Conservation (phyloP, 2,113 vertebrate species). For the Bujurquina vittata region DNA sequence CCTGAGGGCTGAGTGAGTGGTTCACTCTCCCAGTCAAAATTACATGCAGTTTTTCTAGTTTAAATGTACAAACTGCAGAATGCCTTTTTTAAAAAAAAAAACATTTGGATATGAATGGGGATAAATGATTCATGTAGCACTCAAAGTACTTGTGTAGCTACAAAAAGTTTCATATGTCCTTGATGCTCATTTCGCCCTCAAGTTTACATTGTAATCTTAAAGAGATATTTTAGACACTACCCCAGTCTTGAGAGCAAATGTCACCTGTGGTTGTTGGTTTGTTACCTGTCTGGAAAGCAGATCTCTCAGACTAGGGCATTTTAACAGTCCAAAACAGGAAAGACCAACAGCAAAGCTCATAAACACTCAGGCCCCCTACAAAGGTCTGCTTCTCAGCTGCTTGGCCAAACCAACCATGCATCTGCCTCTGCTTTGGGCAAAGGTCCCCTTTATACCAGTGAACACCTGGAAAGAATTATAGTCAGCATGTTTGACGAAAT, state of each 20-base stretch:
- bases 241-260: slow-evolving; percentile 27
- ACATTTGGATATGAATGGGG: slow-evolving; percentile 9
- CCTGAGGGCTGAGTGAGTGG: not conserved
- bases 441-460: slow-evolving; percentile 56
- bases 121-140: slow-evolving; percentile 32
- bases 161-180: not conserved
- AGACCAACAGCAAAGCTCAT: slow-evolving; percentile 74
- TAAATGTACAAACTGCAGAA: slow-evolving; percentile 29
- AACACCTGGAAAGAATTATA: slow-evolving; percentile 80
- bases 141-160: slow-evolving; percentile 35
- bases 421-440: slow-evolving; percentile 72
- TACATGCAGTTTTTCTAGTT: slow-evolving; percentile 32
- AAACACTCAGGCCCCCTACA: slow-evolving; percentile 73
- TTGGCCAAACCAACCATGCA: slow-evolving; percentile 67
- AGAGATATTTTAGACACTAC: slow-evolving; percentile 33
- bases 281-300: slow-evolving; percentile 68
- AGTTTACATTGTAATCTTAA: slow-evolving; percentile 26
- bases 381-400: slow-evolving; percentile 66
- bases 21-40: slow-evolving; percentile 33
- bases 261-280: slow-evolving; percentile 54
- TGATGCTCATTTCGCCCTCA: not conserved
- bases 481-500: slow-evolving; percentile 75
- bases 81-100: slow-evolving; percentile 53
- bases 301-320: slow-evolving; percentile 54
- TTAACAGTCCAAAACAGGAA: slow-evolving; percentile 62